Evolutionary conservation across 2,888 invertebrate species (phyloP).

Genomic region (Clepsis dumicolana): DNA sequence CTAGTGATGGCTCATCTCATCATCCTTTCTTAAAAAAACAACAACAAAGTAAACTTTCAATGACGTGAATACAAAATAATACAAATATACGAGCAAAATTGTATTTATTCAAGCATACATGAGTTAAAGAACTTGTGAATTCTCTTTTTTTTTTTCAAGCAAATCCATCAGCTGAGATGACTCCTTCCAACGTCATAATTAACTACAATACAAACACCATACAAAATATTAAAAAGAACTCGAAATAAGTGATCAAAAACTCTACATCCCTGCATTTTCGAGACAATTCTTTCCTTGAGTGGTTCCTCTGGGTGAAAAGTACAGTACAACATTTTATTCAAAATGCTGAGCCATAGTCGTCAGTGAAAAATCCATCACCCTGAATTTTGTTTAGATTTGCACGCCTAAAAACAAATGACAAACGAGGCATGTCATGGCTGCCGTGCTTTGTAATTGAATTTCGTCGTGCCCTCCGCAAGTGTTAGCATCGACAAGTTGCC

Average conservation of each 20-base stretch:
- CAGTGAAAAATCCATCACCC: not conserved
- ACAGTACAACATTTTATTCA: too few species aligned
- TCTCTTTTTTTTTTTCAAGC: too few species aligned
- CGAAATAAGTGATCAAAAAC: too few species aligned
- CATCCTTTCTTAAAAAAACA: not conserved
- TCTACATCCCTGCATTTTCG: too few species aligned
- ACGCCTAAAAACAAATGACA: not conserved
- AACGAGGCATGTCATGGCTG: not conserved
- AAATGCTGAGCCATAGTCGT: not conserved
- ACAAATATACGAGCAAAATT: not conserved
- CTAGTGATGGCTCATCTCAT: not conserved
- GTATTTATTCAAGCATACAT: not conserved
- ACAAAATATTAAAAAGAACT: too few species aligned
- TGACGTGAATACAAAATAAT: not conserved
- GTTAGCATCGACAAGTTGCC: not conserved
- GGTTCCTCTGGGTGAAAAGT: too few species aligned
- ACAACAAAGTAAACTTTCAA: not conserved
- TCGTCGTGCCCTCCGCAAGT: not conserved
- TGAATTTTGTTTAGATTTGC: not conserved
- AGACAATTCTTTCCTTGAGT: too few species aligned
- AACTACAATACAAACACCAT: too few species aligned
- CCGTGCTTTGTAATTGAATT: not conserved
- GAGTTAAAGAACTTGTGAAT: not conserved
- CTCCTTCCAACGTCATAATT: too few species aligned
- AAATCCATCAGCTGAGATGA: too few species aligned